Evolutionary conservation across 1,140 invertebrate species (phyloP), one percentile per base, ranked within the genome.

Genomic region (Cyphomyrmex costatus): DNA sequence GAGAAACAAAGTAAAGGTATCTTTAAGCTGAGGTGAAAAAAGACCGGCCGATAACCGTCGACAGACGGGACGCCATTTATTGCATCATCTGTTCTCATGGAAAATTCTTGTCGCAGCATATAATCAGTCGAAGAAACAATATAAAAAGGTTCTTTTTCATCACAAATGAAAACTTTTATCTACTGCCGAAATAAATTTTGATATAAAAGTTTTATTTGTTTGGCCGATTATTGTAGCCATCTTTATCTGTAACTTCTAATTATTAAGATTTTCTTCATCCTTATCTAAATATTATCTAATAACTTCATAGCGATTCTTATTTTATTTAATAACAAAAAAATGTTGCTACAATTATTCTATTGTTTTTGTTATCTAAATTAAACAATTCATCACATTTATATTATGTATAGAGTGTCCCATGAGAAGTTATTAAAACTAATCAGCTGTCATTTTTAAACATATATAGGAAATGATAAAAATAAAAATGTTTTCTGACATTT

Each of bases 11-110:
- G 63, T 65, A 79, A 85, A 79, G 58, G 42, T 66, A 36, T 21
- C 3, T 30, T 60, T 80, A 80, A 80, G 33, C 33, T 46, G 56
- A 82, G 66, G 79, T 82, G 79, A 82, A 70, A 73, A 82, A 73
- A 60, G 66, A 73, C 79, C 3, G 42, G 27, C 42, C 30, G 77
- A 79, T 79, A 79, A 68, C 42, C 61, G 42, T 46, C 27, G 61
- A 16, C 19, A 27, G 56, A 46, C 60, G 30, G 51, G 33, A 36
- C 24, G 79, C 36, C 53, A 30, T 82, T 82, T 82, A 82, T 82
- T 36, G 79, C 46, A 19, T 79, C 46, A n/a, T 33, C 46, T 14
- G 63, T 79, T 79, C 77, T 66, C 61, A n/a, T 14, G n/a, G 19
- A 79, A 79, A 51, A 79, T 68, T 79, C 46, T 24, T 51, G 65